Evolutionary conservation across 1,140 invertebrate genomes (phyloP), one percentile per base, ranked within the genome.

Genomic region (Nylanderia fulva): DNA sequence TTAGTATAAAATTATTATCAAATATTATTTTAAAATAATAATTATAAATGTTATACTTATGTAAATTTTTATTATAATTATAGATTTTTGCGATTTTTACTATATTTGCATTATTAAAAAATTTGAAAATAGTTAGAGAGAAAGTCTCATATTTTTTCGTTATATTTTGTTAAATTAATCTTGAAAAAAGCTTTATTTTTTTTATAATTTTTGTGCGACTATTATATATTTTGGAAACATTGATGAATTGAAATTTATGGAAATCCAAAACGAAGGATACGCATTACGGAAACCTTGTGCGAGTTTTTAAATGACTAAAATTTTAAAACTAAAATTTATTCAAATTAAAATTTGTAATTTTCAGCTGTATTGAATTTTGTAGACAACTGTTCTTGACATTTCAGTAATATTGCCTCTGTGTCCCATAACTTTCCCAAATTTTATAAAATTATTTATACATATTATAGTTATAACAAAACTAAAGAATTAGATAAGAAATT

Each of bases 241-340:
- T 18, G 18, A 27, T 15, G 72, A 8, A 71, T 61, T 18, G 11
- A 48, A 56, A 42, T 11, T 9, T 8, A 18, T 33, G 15, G 27
- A 88, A 87, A 18, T 33, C n/a, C 33, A 88, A 87, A 58, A 74
- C 9, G 7, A 48, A 33, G 33, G 18, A 66, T 66, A 18, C 13
- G 66, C 56, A 68, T 77, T 33, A 52, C 1, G 11, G 8, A 11
- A 13, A 64, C 7, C n/a, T 66, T 66, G 29, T 63, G 39, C n/a
- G 13, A 66, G 8, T 52, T 66, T 79, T 79, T 66, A 66, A 33
- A 77, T 13, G n/a, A 5, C 15, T 29, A 60, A 42, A 2, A 36
- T 15, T 48, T 54, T 66, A 11, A 48, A n/a, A 2, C n/a, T 21
- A n/a, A 79, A 2, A 5, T 36, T 76, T 29, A 11, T 24, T 1